Conservation (phyloP, 2,113 vertebrate genomes). For the Motacilla alba region DNA sequence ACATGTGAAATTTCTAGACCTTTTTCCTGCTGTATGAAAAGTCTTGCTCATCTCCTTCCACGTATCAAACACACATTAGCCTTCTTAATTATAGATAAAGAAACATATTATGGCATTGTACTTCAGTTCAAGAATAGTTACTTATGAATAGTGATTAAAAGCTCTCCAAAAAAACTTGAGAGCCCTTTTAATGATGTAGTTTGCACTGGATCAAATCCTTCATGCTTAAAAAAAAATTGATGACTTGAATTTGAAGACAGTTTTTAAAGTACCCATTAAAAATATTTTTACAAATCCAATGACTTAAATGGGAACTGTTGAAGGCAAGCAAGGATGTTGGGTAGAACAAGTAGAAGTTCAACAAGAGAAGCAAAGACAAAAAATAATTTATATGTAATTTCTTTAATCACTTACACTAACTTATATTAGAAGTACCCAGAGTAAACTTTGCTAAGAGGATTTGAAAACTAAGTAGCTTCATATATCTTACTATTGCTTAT, state of each 20-base stretch:
- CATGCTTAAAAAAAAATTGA: not conserved
- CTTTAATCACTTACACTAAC: not conserved
- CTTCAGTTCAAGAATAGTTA: not conserved
- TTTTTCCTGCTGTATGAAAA: not conserved
- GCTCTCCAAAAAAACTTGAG: not conserved
- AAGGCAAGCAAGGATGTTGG: not conserved
- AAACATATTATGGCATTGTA: not conserved
- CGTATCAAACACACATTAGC: not conserved
- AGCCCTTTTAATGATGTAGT: not conserved
- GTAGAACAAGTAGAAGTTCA: not conserved
- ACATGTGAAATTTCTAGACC: not conserved
- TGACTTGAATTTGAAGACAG: not conserved
- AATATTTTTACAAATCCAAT: not conserved
- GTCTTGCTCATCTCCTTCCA: not conserved
- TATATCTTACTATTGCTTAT: not conserved
- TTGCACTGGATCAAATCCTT: not conserved
- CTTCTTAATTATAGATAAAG: not conserved
- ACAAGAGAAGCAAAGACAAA: not conserved
- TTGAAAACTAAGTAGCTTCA: not conserved
- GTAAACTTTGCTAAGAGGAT: not conserved
- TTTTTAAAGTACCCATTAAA: not conserved
- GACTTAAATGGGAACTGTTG: not conserved
- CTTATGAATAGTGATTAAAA: not conserved
- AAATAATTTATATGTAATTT: not conserved
- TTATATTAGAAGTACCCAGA: not conserved